These are phyloP conservation scores for Otolemur crassicaudatus DNA, from an alignment of 2,797 vertebrate genomes.

Conservation along the genomic window DNA sequence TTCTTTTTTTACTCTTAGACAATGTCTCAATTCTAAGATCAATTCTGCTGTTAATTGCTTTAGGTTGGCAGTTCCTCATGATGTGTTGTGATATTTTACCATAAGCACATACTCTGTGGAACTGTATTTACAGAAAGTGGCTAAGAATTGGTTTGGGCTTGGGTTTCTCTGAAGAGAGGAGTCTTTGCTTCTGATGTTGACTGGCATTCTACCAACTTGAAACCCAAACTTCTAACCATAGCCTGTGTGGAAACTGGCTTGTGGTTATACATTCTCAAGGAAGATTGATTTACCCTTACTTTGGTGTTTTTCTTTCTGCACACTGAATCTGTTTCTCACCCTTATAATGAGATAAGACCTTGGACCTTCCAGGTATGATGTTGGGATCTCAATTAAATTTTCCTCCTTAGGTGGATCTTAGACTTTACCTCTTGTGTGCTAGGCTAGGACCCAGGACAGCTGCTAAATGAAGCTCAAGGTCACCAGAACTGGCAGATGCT, in stretches of 20 bases:
- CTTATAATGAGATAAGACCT: not conserved
- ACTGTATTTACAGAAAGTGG: not conserved
- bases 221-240: constrained; percentile 13
- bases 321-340: not conserved
- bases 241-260: not conserved
- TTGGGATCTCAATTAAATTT: not conserved
- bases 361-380: not conserved
- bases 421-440: not conserved
- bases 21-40: not conserved
- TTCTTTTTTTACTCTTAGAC: not conserved
- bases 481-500: not conserved
- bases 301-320: not conserved
- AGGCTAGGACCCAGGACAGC: not conserved
- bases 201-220: not conserved
- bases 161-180: not conserved
- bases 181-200: constrained; percentile 6
- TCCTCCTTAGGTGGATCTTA: not conserved
- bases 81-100: not conserved
- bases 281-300: not conserved
- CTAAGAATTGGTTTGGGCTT: not conserved
- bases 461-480: not conserved
- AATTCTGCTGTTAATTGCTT: not conserved
- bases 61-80: not conserved
- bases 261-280: not conserved
- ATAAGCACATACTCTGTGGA: not conserved